Conservation (phyloP, 2,888 invertebrate species). For the Mamestra brassicae region DNA sequence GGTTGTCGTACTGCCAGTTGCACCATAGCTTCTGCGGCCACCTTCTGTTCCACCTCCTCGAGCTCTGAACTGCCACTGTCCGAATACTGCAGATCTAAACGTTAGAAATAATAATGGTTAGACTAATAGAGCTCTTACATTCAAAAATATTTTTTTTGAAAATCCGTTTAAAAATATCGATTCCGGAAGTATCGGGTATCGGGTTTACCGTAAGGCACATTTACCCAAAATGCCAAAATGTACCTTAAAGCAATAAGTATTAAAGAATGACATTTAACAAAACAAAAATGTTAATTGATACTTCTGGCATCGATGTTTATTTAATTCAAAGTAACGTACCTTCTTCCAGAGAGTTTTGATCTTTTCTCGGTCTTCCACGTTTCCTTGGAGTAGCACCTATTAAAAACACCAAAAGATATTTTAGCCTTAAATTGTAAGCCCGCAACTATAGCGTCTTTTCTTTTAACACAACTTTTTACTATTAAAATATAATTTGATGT, state of each 20-base stretch:
- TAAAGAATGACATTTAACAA: too few relatives aligned
- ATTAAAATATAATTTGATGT: too few relatives aligned
- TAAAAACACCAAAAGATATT: conserved; percentile 3
- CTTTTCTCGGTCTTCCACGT: conserved; percentile 87
- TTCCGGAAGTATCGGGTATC: too few relatives aligned
- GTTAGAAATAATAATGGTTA: background rate
- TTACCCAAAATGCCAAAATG: too few relatives aligned
- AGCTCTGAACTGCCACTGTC: conserved; percentile 89
- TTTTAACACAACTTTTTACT: too few relatives aligned
- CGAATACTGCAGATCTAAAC: conserved; percentile 87
- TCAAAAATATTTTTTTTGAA: background rate
- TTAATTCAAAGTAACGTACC: conserved; percentile 80
- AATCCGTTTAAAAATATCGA: too few relatives aligned
- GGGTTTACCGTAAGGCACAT: too few relatives aligned
- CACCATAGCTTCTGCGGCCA: conserved; percentile 95
- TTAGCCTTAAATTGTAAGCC: background rate
- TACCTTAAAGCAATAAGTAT: too few relatives aligned
- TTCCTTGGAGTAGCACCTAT: conserved; percentile 84
- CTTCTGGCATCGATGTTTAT: too few relatives aligned
- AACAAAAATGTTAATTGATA: too few relatives aligned
- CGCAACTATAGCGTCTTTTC: background rate
- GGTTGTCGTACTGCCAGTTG: conserved; percentile 89
- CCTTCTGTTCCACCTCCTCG: conserved; percentile 91
- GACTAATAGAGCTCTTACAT: too few relatives aligned
- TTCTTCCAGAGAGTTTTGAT: conserved; percentile 94